Evolutionary conservation across 2,113 vertebrate genomes (phyloP), one percentile per base, ranked within the genome.

Genomic region (Rhynchopsitta pachyrhyncha): DNA sequence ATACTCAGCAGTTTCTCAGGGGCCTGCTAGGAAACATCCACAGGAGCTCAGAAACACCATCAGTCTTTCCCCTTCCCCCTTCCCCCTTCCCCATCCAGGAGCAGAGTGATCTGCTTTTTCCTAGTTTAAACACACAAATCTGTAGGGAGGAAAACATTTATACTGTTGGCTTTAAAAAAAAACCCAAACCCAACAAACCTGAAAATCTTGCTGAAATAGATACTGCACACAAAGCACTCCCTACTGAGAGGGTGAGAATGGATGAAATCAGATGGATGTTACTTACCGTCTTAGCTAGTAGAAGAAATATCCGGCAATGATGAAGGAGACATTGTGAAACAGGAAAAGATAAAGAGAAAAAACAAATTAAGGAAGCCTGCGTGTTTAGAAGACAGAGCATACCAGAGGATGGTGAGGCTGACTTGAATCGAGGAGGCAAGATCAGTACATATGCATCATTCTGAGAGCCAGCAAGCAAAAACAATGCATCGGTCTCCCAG

Each of bases 1-100:
- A 59, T 39, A 27, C 73, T 93, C 91, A 64, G 90, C 90, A 96
- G 33, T 86, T 96, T 95, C 95, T 85, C 92, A 86, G 85, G 55
- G 50, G 55, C 69, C 76, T 63, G 92, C 63, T 63, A 85, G 83
- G 73, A 92, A 92, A 73, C 79, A 93, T 95, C 82, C 90, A 76
- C 24, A 57, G 95, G 88, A 92, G 83, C 5, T 7, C 42, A 77
- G 53, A 57, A 77, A 42, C 28, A 13, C 60, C 79, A 92, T 92
- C 55, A 78, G 93, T 90, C 93, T 93, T 88, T 57, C 47, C 52
- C 35, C 42, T 53, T 91, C 37, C 46, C 52, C 35, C 42, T 53
- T 91, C 37, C 46, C 47, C 75, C 20, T 59, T 59, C 33, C 57
- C 39, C 73, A 66, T 59, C 64, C 76, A 47, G 14, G 2, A 63